Evolutionary conservation across 2,113 vertebrate species (phyloP).

Genomic region (Platysteira castanea): DNA sequence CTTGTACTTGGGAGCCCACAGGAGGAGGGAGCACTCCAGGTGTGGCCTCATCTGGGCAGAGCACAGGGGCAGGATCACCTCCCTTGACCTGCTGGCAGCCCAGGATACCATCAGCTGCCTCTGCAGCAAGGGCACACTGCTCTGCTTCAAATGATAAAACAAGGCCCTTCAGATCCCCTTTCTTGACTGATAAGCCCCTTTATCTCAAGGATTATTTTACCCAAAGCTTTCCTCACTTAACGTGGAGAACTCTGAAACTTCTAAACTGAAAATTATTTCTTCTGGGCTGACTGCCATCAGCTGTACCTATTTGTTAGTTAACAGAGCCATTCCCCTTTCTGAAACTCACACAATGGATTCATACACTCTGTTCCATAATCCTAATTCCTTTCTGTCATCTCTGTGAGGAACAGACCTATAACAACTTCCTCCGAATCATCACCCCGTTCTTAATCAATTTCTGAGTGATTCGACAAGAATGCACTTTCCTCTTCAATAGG

Average conservation of each 20-base stretch:
- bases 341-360: neutral
- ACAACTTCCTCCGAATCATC: neutral
- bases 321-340: neutral
- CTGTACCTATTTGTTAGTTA: neutral
- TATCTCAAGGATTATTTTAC: neutral
- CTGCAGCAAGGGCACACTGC: neutral
- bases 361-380: neutral
- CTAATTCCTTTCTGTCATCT: neutral
- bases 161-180: neutral
- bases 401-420: neutral
- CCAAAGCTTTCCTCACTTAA: neutral
- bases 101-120: neutral
- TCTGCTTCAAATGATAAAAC: neutral
- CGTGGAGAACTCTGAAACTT: neutral
- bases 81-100: neutral
- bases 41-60: neutral
- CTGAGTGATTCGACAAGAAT: neutral
- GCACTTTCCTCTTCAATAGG: neutral
- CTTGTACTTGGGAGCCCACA: neutral
- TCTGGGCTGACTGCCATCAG: neutral
- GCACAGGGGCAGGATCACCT: neutral
- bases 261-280: neutral
- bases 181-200: neutral
- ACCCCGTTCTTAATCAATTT: neutral
- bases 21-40: neutral